phyloP scores from a whole-genome alignment of 2,888 invertebrate species.

The Abrostola tripartita region DNA sequence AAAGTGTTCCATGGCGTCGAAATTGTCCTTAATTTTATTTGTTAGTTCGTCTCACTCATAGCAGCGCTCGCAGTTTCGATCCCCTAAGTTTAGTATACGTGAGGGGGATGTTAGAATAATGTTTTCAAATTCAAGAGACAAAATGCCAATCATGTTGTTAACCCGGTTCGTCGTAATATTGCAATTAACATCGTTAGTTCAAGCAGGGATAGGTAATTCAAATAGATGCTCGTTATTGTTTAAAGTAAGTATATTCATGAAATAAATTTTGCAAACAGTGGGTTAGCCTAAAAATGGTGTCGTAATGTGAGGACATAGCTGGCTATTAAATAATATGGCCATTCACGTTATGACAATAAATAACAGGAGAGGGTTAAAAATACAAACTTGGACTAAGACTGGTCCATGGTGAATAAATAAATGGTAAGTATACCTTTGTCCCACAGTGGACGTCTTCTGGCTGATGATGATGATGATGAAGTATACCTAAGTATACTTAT shows the following conservation, averaged over 20 bases:
- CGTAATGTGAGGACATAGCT: too few species aligned
- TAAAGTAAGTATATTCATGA: neutral
- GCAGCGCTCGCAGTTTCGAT: slow-evolving; percentile 54
- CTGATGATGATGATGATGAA: too few species aligned
- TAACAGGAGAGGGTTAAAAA: too few species aligned
- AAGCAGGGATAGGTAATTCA: neutral
- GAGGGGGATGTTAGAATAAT: slow-evolving; percentile 58
- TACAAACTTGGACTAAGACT: too few species aligned
- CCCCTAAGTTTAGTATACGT: slow-evolving; percentile 68
- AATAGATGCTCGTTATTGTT: neutral
- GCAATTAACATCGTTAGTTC: slow-evolving; percentile 12
- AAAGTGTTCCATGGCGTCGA: slow-evolving; percentile 47
- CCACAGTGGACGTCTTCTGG: too few species aligned
- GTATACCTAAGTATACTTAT: too few species aligned
- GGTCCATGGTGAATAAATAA: too few species aligned
- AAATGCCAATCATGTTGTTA: slow-evolving; percentile 48
- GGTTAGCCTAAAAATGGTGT: too few species aligned
- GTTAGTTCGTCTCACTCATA: slow-evolving; percentile 63
- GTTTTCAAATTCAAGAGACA: slow-evolving; percentile 48
- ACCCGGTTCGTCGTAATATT: slow-evolving; percentile 7
- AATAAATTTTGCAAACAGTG: too few species aligned
- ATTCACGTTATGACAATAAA: too few species aligned
- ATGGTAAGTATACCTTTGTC: too few species aligned
- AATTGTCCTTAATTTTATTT: slow-evolving; percentile 71
- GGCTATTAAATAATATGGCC: too few species aligned